These are phyloP conservation scores for Styela plicata DNA, from an alignment of 23 tunicate species.

Conservation along the genomic window DNA sequence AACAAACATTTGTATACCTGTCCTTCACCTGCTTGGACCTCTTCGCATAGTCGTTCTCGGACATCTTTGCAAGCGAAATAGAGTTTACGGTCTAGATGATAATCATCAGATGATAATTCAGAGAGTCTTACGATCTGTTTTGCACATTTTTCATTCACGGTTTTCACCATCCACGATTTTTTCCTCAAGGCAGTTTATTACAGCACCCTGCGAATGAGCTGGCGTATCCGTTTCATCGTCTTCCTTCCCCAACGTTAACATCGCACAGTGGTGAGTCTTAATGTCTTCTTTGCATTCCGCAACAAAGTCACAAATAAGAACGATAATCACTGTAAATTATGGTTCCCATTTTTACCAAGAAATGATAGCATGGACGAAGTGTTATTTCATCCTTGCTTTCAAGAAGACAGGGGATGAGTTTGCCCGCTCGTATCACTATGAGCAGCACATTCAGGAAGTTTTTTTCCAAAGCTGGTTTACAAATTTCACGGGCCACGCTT, in stretches of 20 bases:
- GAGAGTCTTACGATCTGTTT: conserved; percentile 52
- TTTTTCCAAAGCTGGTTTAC: conserved; percentile 20
- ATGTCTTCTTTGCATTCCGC: conserved; percentile 60
- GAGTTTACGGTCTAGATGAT: conserved; percentile 67
- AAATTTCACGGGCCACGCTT: conserved; percentile 33
- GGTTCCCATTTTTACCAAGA: conserved; percentile 49
- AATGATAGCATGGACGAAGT: conserved; percentile 31
- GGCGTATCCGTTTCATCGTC: conserved; percentile 11
- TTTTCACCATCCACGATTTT: conserved; percentile 27
- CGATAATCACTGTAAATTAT: conserved; percentile 74
- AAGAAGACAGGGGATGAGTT: conserved; percentile 64
- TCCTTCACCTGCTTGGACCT: conserved; percentile 76
- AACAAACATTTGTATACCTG: conserved; percentile 70
- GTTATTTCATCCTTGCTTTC: conserved; percentile 40
- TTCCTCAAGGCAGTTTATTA: conserved; percentile 65
- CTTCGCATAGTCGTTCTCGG: conserved; percentile 61
- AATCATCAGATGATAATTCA: conserved; percentile 82
- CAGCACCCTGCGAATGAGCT: conserved; percentile 65
- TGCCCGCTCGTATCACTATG: conserved; percentile 27
- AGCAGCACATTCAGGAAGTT: conserved; percentile 22
- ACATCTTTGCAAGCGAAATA: conserved; percentile 68
- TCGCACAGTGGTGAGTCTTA: conserved; percentile 40
- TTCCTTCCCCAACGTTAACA: neutral
- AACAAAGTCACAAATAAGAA: conserved; percentile 70
- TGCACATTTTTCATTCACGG: conserved; percentile 34